A percentile compares a stretch with the other conserved stretches of the same genome.
phyloP scores from a whole-genome alignment of 2,797 vertebrate genomes.

The Acanthurus lineatus region DNA sequence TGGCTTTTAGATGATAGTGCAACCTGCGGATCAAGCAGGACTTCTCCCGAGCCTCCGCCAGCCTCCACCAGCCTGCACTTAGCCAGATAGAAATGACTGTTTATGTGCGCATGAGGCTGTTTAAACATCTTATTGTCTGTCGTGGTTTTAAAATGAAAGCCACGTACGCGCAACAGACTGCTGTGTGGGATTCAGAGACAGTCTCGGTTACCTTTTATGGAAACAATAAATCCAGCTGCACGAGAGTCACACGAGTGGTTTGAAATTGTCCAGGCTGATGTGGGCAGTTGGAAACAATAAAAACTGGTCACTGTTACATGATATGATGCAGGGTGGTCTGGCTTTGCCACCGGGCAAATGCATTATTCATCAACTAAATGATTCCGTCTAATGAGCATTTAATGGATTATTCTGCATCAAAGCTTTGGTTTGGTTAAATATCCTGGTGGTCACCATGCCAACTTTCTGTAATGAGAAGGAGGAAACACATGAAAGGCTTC shows the following conservation, averaged over 20 bases:
- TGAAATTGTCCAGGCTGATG: slow-evolving; percentile 18
- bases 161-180: background rate
- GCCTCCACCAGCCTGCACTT: background rate
- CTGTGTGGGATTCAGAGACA: background rate
- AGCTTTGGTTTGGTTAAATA: slow-evolving; percentile 64
- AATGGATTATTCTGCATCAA: slow-evolving; percentile 80
- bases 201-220: slow-evolving; percentile 30
- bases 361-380: slow-evolving; percentile 80
- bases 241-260: slow-evolving; percentile 2
- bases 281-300: slow-evolving; percentile 41
- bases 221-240: slow-evolving; percentile 36
- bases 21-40: background rate
- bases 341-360: slow-evolving; percentile 75
- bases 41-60: background rate
- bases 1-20: background rate
- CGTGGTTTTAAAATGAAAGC: slow-evolving; percentile 20
- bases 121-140: slow-evolving; percentile 21
- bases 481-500: slow-evolving; percentile 15
- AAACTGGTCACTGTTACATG: slow-evolving; percentile 50
- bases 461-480: slow-evolving; percentile 39
- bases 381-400: slow-evolving; percentile 76
- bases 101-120: background rate
- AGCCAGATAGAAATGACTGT: slow-evolving; percentile 7
- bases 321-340: slow-evolving; percentile 48
- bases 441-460: slow-evolving; percentile 56